Percentiles rank a stretch among this genome's conserved stretches.
Evolutionary conservation across 2,113 vertebrate genomes (phyloP).

Genomic region (Neotoma lepida): DNA sequence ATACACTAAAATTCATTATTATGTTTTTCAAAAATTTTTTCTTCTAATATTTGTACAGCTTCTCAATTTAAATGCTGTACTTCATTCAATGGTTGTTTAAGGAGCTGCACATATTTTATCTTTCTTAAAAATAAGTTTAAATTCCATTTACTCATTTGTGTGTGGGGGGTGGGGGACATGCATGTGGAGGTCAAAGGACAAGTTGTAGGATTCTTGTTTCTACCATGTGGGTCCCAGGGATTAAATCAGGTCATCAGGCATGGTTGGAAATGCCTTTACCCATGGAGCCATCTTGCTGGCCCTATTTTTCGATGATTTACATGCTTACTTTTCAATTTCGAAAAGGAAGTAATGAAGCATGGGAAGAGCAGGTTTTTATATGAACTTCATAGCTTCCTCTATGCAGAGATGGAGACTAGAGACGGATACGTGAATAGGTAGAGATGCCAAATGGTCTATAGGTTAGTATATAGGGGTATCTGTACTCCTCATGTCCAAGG

Average conservation of each 20-base stretch:
- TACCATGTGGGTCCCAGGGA: too few species aligned
- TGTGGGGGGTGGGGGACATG: too few species aligned
- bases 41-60: neutral
- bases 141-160: neutral
- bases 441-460: neutral
- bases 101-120: neutral
- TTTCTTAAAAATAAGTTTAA: neutral
- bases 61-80: slow-evolving; percentile 31
- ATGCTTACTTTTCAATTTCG: slow-evolving; percentile 27
- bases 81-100: slow-evolving; percentile 47
- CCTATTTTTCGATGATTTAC: neutral
- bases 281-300: neutral
- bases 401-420: neutral
- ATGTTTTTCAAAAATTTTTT: slow-evolving; percentile 28
- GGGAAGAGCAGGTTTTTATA: neutral
- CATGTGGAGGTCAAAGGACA: neutral
- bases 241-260: neutral
- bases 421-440: neutral
- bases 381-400: neutral
- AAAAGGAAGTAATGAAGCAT: slow-evolving; percentile 8
- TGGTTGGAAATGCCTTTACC: too few species aligned
- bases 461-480: neutral
- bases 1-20: slow-evolving; percentile 31
- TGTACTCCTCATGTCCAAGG: slow-evolving; percentile 22
- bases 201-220: neutral